Evolutionary conservation across 2,113 vertebrate species (phyloP).

Genomic region (Motacilla alba): DNA sequence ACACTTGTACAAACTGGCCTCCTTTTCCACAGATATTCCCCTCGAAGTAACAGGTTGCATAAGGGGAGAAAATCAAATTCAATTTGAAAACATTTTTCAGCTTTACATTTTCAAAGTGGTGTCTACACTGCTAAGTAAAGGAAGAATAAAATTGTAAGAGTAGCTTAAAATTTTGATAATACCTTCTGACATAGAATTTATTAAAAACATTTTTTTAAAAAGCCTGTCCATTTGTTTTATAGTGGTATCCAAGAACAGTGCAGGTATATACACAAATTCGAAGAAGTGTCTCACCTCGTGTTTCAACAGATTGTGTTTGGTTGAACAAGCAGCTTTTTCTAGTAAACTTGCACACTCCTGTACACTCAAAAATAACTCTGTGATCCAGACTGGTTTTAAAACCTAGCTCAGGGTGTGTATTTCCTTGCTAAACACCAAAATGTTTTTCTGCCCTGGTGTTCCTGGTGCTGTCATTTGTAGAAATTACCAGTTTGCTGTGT

Average conservation of each 20-base stretch:
- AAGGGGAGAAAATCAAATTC: slow-evolving; percentile 23
- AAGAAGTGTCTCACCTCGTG: background rate
- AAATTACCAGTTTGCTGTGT: background rate
- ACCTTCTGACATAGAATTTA: background rate
- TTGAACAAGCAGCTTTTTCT: background rate
- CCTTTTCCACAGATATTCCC: slow-evolving; percentile 19
- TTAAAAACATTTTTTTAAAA: background rate
- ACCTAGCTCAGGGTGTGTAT: background rate
- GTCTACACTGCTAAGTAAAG: background rate
- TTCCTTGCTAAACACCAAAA: background rate
- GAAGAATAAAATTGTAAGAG: background rate
- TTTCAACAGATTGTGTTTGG: background rate
- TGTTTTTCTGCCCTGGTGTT: background rate
- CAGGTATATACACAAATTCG: background rate
- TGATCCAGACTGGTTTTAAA: background rate
- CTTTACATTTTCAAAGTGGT: slow-evolving; percentile 1
- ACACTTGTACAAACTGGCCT: background rate
- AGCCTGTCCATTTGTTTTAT: background rate
- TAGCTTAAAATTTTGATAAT: background rate
- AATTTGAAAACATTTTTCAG: slow-evolving; percentile 38
- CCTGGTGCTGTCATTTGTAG: background rate
- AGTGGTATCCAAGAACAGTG: background rate
- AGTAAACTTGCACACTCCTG: slow-evolving; percentile 17
- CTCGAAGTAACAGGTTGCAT: slow-evolving; percentile 24
- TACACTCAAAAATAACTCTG: background rate